These are phyloP conservation scores for Zygogramma bicolorata DNA, from an alignment of 2,888 invertebrate species.

Conservation along the genomic window DNA sequence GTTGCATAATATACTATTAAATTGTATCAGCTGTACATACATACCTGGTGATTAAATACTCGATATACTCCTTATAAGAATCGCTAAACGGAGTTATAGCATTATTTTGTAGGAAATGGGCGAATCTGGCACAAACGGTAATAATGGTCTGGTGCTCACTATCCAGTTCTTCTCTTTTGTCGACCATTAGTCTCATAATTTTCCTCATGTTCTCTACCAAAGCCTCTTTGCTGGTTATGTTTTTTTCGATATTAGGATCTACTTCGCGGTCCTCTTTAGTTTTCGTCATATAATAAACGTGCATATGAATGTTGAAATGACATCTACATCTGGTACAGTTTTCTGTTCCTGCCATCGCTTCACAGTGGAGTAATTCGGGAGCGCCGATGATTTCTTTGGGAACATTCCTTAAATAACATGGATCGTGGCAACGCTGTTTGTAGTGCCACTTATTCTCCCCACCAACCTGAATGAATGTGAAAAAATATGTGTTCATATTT, in stretches of 20 bases:
- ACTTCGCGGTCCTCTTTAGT: conserved; percentile 51
- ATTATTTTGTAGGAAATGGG: conserved; percentile 60
- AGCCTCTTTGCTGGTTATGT: conserved; percentile 52
- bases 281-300: conserved; percentile 60
- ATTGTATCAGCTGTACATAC: too few relatives aligned
- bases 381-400: conserved; percentile 58
- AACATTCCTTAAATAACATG: conserved; percentile 59
- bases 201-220: conserved; percentile 44
- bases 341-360: conserved; percentile 53
- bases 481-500: conserved; percentile 3
- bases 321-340: conserved; percentile 56
- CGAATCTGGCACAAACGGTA: conserved; percentile 58
- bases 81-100: conserved; percentile 61
- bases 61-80: conserved; percentile 58
- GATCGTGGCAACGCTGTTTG: conserved; percentile 60
- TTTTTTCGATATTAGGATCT: conserved; percentile 52
- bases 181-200: conserved; percentile 49
- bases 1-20: too few relatives aligned
- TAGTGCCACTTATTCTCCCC: conserved; percentile 57
- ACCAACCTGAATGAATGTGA: conserved; percentile 46
- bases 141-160: conserved; percentile 55
- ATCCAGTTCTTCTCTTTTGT: conserved; percentile 49
- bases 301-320: conserved; percentile 60
- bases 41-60: conserved; percentile 58
- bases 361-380: conserved; percentile 57